These are phyloP conservation scores for Seriola dumerili DNA, from an alignment of 2,113 vertebrate genomes.

Conservation along the genomic window DNA sequence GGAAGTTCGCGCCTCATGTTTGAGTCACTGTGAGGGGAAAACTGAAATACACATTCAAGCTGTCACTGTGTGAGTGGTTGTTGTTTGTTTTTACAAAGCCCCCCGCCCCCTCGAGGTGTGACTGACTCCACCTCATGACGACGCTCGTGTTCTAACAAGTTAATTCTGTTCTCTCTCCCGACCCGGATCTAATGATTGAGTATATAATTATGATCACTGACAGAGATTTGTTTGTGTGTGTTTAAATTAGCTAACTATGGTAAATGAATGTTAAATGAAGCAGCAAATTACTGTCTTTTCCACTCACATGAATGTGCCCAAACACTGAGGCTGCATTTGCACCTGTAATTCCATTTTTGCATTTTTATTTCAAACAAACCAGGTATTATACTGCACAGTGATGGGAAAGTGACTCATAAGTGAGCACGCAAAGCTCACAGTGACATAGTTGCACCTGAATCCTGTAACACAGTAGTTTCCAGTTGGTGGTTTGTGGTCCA, in stretches of 20 bases:
- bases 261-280: constrained; percentile 57
- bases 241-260: constrained; percentile 42
- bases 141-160: constrained; percentile 18
- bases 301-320: neutral
- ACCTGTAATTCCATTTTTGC: neutral
- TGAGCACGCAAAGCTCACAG: too few species aligned
- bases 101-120: neutral
- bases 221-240: constrained; percentile 33
- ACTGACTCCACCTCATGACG: constrained; percentile 42
- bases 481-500: too few species aligned
- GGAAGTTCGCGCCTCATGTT: neutral
- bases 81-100: too few species aligned
- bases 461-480: too few species aligned
- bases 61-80: neutral
- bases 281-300: constrained; percentile 41
- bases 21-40: neutral
- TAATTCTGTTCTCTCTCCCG: constrained; percentile 33
- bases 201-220: constrained; percentile 38
- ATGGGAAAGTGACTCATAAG: too few species aligned
- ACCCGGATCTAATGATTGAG: constrained; percentile 52
- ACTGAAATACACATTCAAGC: neutral
- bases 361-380: neutral
- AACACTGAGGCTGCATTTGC: neutral
- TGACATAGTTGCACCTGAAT: too few species aligned
- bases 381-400: too few species aligned